Evolutionary conservation across 2,888 invertebrate species (phyloP), one percentile per base, ranked within the genome.

Genomic region (Gandaritis pyraliata): DNA sequence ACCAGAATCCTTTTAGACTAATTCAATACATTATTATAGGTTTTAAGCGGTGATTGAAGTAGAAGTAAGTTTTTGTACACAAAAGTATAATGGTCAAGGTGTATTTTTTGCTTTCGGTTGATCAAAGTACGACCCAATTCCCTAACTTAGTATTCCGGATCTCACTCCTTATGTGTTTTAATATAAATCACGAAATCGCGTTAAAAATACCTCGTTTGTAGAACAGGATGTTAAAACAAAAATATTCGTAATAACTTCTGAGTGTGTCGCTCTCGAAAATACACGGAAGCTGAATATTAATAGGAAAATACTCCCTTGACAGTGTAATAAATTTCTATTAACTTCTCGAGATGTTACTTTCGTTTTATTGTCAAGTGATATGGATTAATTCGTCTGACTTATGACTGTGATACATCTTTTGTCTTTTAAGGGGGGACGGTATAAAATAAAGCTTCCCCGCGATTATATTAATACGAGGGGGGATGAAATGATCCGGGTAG

Each of bases 361-460:
- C 78, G 88, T 88, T 90, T 89, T 88, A 85, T 90, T 92, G 84
- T 87, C 85, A 82, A 91, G 87, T 87, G 88, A 88, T 90, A 90
- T 85, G 86, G 93, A 90, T 91, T 93, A 93, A 87, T 91, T 88
- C 84, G 77, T 85, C 78, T 90, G 90, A 91, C 93, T 93, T 89
- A 92, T 92, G 87, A 91, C 89, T 86, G 91, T 84, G 85, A 93
- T 93, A 88, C 86, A 90, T 93, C 86, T 86, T 74, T 83, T 83
- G 87, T 86, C 86, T 82, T 79, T 71, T 72, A 77, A 82, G 78
- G 79, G 80, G 83, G 82, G 81, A 85, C 47, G 59, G 67, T 86
- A 85, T 87, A 88, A 89, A 92, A 87, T 90, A 87, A 90, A 90
- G 90, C 88, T 85, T 87, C 82, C 79, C 82, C 73, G 83, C 85